Evolutionary conservation across 30 jellyfish, hydroid and myxozoan species (phyloP).

Genomic region (Hydra vulgaris): DNA sequence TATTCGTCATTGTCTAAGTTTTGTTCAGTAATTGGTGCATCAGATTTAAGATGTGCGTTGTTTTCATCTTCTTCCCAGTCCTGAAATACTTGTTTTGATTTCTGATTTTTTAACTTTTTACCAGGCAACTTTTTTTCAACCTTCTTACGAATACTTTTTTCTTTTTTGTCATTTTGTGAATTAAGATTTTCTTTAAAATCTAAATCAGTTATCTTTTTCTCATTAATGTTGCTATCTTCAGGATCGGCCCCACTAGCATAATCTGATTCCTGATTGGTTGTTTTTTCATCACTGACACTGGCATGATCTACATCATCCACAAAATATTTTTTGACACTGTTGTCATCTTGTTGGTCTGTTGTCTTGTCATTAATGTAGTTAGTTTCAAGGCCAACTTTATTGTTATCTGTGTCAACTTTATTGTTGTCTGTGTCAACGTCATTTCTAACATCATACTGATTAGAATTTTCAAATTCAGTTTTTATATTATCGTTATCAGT

Average conservation of each 20-base stretch:
- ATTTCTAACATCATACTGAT: constrained; percentile 1
- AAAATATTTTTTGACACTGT: background rate
- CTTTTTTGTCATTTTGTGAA: background rate
- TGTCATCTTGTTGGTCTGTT: background rate
- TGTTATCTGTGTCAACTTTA: background rate
- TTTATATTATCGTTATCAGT: background rate
- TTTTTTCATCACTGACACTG: background rate
- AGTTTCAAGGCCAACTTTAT: background rate
- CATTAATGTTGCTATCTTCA: background rate
- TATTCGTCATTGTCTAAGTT: constrained; percentile 18
- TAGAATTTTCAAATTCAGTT: background rate
- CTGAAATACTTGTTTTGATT: constrained; percentile 2
- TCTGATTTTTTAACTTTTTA: background rate
- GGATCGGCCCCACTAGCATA: constrained; percentile 3
- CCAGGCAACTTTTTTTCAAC: too few relatives aligned
- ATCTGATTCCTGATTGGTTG: background rate
- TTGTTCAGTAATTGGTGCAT: constrained; percentile 15
- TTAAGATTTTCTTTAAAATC: background rate
- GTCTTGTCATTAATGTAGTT: background rate
- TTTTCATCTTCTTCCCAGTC: constrained; percentile 24
- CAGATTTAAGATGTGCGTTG: constrained; percentile 7
- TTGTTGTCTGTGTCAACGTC: background rate
- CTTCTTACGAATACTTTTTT: background rate
- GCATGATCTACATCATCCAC: constrained; percentile 1
- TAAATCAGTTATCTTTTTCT: background rate